Evolutionary conservation across 2,113 vertebrate species (phyloP).

Genomic region (Riparia riparia): DNA sequence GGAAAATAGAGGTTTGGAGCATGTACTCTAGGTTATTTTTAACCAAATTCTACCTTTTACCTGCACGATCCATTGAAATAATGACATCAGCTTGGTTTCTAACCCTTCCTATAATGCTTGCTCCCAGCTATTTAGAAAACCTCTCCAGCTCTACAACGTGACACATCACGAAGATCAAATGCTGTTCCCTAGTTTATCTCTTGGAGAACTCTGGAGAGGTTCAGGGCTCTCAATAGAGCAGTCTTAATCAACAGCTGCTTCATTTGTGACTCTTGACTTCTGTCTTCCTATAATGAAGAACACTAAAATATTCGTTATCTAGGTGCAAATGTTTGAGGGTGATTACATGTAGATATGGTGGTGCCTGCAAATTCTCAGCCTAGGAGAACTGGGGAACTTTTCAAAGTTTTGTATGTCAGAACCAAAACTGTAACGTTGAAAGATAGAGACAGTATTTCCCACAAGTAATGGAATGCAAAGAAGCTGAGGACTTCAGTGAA

Average conservation of each 20-base stretch:
- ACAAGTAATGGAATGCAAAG: neutral
- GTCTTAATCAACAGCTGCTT: constrained; percentile 17
- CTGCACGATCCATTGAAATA: neutral
- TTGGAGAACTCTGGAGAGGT: neutral
- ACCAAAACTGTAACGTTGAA: neutral
- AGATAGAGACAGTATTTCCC: neutral
- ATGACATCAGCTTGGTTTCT: neutral
- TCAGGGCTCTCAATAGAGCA: neutral
- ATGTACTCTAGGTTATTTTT: neutral
- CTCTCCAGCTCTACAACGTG: neutral
- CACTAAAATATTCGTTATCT: constrained; percentile 11
- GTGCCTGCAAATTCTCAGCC: neutral
- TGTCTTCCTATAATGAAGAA: neutral
- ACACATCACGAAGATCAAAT: neutral
- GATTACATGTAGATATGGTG: neutral
- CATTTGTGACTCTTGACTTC: neutral
- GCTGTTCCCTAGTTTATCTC: neutral
- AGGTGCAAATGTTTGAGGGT: neutral
- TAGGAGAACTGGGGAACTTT: neutral
- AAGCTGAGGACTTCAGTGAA: neutral
- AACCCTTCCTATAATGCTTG: neutral
- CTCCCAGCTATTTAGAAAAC: neutral
- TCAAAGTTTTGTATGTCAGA: neutral
- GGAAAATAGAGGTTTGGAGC: neutral
- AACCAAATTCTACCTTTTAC: neutral